Percentiles rank a stretch among this genome's conserved stretches.
Conservation (phyloP, 2,797 vertebrate genomes). For the Malurus splendens region DNA sequence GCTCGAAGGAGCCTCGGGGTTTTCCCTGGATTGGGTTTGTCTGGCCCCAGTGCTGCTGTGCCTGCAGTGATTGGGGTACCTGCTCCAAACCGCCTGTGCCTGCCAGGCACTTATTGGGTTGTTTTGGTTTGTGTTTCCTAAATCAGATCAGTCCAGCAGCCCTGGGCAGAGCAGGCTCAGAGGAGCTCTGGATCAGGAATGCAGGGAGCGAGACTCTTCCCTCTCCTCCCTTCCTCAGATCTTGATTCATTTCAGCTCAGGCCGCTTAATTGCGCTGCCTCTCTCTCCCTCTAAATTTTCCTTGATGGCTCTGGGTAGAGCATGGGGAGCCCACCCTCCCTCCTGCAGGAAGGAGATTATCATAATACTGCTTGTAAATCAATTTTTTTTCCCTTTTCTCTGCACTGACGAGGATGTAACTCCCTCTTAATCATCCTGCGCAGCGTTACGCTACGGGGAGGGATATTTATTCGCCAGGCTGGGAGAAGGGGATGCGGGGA, state of each 20-base stretch:
- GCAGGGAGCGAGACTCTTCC: constrained; percentile 1
- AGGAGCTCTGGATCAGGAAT: neutral
- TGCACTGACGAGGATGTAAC: constrained; percentile 65
- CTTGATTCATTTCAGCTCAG: constrained; percentile 49
- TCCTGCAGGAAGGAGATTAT: constrained; percentile 61
- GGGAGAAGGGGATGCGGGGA: neutral
- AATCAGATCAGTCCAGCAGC: constrained; percentile 19
- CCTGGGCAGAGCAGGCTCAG: neutral
- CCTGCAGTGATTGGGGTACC: constrained; percentile 39
- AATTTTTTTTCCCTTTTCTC: constrained; percentile 43
- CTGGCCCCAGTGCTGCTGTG: neutral
- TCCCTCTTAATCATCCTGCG: constrained; percentile 64
- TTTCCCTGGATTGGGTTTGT: neutral
- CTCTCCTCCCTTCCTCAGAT: neutral
- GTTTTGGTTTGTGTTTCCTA: neutral
- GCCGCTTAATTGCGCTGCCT: constrained; percentile 42
- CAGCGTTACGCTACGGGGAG: neutral
- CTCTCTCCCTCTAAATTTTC: constrained; percentile 32
- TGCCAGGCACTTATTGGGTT: neutral
- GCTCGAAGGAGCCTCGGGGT: accelerated
- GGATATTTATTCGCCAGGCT: neutral
- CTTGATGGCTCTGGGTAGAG: constrained; percentile 34
- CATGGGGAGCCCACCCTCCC: constrained; percentile 38
- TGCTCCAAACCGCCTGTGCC: neutral
- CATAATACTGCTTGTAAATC: constrained; percentile 69